Conservation (phyloP, 2,113 vertebrate genomes). For the Himantopus leucocephalus region DNA sequence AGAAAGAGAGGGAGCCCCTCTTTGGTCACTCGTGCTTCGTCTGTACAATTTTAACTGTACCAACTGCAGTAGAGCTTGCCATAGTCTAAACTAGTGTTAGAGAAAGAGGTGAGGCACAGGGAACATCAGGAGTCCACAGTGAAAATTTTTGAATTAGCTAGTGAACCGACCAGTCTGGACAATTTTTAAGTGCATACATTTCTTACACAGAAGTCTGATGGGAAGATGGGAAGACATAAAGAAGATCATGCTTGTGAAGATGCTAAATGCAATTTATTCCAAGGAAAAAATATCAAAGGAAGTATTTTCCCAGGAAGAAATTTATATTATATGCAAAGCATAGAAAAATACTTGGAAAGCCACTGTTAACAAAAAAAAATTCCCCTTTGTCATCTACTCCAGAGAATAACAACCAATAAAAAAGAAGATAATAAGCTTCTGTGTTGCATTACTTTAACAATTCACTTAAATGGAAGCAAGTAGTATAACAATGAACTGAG, state of each 20-base stretch:
- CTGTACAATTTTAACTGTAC: not conserved
- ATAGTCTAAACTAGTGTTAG: not conserved
- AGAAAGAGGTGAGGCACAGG: not conserved
- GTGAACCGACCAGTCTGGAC: not conserved
- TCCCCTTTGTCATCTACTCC: slow-evolving; percentile 6
- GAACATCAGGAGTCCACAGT: not conserved
- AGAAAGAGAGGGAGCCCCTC: not conserved
- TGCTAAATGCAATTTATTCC: not conserved
- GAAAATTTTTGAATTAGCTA: not conserved
- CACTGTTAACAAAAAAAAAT: not conserved
- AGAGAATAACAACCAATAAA: not conserved
- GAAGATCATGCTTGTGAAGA: not conserved
- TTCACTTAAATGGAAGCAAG: slow-evolving; percentile 36
- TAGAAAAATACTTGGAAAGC: not conserved
- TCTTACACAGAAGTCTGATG: not conserved
- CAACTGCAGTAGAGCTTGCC: not conserved
- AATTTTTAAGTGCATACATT: not conserved
- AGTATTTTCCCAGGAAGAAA: not conserved
- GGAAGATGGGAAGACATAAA: not conserved
- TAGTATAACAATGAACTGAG: slow-evolving; percentile 22
- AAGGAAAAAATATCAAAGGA: not conserved
- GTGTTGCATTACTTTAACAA: slow-evolving; percentile 56
- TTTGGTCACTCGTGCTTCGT: not conserved
- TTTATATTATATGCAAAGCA: not conserved
- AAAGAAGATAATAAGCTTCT: slow-evolving; percentile 53